Evolutionary conservation across 2,888 invertebrate genomes (phyloP), one percentile per base, ranked within the genome.

Genomic region (Tetheella fluctuosa): DNA sequence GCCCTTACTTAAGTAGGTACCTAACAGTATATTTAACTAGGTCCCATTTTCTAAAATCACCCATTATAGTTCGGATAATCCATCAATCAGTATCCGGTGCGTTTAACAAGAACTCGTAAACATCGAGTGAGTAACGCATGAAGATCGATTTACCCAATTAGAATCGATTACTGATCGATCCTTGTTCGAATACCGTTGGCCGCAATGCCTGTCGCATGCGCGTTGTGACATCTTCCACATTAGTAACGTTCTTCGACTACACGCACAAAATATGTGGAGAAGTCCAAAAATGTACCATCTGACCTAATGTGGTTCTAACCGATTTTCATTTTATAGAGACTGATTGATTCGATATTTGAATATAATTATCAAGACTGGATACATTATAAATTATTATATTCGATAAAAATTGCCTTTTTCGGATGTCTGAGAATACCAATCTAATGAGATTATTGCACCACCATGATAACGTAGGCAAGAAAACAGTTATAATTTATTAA

Each of bases 91-190:
- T 69, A 72, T 73, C 74, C 73, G 69, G 73, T 62, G 59, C 59
- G 64, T 74, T 71, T 72, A 75, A 80, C 77, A 75, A 79, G 81
- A 78, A 73, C 73, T 83, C 81, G 80, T 85, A 85, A 85, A 85
- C 76, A 79, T 80, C 74, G 63, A 73, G 75, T 80, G 74, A 77
- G 77, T 80, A 82, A 83, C 83, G 81, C 78, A 81, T 79, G 62
- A 74, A 75, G 79, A 86, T 84, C 81, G 81, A 84, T 89, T 88
- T 81, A 80, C 77, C 84, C 84, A 89, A 89, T 90, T 88, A 88
- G 85, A 83, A 83, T 82, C 81, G 68, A 86, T 86, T 84, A 81
- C 80, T 34, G 30, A 76, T 73, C 69, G 71, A 73, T 70, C 71
- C 74, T 76, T 77, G 68, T 77, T 70, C 63, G 68, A 68, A 64